phyloP scores from a whole-genome alignment of 2,888 invertebrate species.

The Archaeoteleia sp. region DNA sequence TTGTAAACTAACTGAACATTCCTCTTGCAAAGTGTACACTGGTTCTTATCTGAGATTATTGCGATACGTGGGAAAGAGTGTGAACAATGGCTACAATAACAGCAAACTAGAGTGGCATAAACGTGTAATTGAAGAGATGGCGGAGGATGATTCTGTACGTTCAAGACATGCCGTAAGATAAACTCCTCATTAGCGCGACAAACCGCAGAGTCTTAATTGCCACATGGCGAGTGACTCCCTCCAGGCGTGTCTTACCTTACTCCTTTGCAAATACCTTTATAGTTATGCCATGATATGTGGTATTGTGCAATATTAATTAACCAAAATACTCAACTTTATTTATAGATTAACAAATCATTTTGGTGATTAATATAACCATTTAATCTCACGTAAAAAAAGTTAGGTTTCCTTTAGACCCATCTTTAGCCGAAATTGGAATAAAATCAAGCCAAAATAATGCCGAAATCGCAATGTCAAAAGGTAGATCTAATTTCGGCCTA shows the following conservation, averaged over 20 bases:
- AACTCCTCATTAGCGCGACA: conserved; percentile 66
- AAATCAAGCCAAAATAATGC: too few relatives aligned
- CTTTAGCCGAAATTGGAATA: too few relatives aligned
- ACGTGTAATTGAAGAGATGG: conserved; percentile 21
- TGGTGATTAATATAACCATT: too few relatives aligned
- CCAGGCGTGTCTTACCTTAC: conserved; percentile 7
- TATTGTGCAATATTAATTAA: conserved; percentile 22
- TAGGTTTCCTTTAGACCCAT: too few relatives aligned
- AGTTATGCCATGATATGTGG: conserved; percentile 30
- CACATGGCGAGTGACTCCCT: conserved; percentile 29
- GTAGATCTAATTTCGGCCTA: too few relatives aligned
- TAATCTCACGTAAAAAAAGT: too few relatives aligned
- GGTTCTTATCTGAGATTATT: conserved; percentile 25
- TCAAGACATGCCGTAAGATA: conserved; percentile 56
- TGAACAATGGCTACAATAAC: conserved; percentile 14
- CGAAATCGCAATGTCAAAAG: too few relatives aligned
- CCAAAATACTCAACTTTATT: conserved; percentile 26
- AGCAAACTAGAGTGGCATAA: background rate
- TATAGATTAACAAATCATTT: conserved; percentile 44
- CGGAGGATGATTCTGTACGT: conserved; percentile 26
- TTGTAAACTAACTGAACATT: too few relatives aligned
- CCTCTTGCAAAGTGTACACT: conserved; percentile 12
- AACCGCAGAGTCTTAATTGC: conserved; percentile 45
- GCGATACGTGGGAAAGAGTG: conserved; percentile 28
- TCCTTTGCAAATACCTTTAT: conserved; percentile 12